Evolutionary conservation across 1,140 invertebrate genomes (phyloP).

Genomic region (Panulirus ornatus): DNA sequence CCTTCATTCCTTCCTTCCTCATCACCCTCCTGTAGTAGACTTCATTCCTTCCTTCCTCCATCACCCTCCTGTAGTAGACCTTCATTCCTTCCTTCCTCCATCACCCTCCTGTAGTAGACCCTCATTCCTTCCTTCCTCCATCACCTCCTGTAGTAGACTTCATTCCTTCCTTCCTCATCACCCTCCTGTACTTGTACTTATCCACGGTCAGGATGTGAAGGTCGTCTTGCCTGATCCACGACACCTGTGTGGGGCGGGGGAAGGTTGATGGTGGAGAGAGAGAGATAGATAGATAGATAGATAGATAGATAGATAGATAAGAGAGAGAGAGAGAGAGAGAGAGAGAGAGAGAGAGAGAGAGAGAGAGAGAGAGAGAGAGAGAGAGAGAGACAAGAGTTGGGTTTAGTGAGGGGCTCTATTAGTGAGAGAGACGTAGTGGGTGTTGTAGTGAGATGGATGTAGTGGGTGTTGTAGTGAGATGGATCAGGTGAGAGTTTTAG

Average conservation of each 20-base stretch:
- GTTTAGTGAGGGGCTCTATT: too few species aligned
- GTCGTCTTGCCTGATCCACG: constrained; percentile 57
- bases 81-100: neutral
- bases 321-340: neutral
- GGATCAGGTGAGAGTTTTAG: too few species aligned
- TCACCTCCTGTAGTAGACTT: neutral
- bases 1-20: neutral
- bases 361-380: constrained; percentile 2
- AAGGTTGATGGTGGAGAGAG: too few species aligned
- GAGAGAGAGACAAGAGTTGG: neutral
- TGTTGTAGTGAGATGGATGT: too few species aligned
- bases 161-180: neutral
- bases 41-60: neutral
- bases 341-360: neutral
- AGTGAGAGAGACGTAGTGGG: too few species aligned
- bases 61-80: neutral
- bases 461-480: too few species aligned
- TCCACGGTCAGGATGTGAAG: constrained; percentile 64
- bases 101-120: neutral
- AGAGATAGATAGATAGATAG: neutral
- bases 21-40: neutral
- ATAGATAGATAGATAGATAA: neutral
- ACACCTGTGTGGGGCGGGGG: too few species aligned
- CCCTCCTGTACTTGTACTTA: constrained; percentile 69
- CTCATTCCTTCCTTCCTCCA: neutral